Conservation (phyloP, 2,113 vertebrate genomes). For the Stigmatopora argus region DNA sequence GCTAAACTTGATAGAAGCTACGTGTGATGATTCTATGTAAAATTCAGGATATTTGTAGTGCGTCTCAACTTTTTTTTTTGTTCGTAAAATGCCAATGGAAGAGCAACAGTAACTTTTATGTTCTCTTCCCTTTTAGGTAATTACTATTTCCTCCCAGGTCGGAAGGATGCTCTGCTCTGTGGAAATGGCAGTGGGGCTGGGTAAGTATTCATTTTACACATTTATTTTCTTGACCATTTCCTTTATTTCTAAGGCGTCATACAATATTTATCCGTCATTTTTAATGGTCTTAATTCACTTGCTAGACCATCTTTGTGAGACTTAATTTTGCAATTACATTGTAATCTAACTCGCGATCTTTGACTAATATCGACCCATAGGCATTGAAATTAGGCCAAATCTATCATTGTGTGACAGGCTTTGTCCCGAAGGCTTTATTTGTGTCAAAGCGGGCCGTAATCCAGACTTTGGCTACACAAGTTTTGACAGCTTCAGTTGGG, state of each 20-base stretch:
- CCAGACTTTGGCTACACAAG: slow-evolving; percentile 96
- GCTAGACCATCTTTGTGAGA: no score
- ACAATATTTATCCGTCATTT: no score
- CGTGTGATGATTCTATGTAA: not conserved
- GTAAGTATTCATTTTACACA: slow-evolving; percentile 73
- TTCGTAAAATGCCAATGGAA: no score
- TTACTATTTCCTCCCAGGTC: slow-evolving; percentile 86
- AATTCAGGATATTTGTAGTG: no score
- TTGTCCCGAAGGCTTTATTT: slow-evolving; percentile 89
- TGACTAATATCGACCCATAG: no score
- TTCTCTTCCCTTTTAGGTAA: slow-evolving; percentile 69
- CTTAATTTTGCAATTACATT: not conserved
- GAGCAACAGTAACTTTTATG: not conserved
- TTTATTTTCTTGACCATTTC: slow-evolving; percentile 28
- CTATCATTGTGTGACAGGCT: slow-evolving; percentile 67
- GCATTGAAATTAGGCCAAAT: not conserved
- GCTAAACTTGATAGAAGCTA: slow-evolving; percentile 23
- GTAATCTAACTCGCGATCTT: not conserved
- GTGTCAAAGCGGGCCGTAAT: slow-evolving; percentile 89
- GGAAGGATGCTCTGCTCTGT: slow-evolving; percentile 90
- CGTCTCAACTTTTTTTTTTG: no score
- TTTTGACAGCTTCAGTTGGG: slow-evolving; percentile 97
- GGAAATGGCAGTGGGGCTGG: slow-evolving; percentile 90
- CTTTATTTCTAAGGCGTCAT: not conserved
- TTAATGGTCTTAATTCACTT: no score